phyloP scores from a whole-genome alignment of 2,113 vertebrate genomes.

The Rhegmatorhina hoffmannsi region DNA sequence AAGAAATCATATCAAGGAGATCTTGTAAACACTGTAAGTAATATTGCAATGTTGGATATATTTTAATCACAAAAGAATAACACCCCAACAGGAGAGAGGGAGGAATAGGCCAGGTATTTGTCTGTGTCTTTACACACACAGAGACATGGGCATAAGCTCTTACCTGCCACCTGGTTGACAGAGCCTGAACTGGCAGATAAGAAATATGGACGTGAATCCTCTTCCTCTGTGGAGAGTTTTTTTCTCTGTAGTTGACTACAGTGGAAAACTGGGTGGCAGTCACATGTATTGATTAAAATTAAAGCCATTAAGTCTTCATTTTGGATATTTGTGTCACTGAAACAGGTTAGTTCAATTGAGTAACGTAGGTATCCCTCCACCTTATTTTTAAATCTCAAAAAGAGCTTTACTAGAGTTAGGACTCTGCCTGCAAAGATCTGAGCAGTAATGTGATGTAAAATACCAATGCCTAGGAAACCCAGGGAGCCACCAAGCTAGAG shows the following conservation, averaged over 20 bases:
- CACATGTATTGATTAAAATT: not conserved
- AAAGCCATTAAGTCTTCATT: not conserved
- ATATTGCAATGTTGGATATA: not conserved
- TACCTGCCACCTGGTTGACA: not conserved
- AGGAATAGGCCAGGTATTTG: not conserved
- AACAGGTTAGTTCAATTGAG: not conserved
- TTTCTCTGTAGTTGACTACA: not conserved
- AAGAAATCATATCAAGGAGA: not conserved
- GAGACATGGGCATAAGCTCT: not conserved
- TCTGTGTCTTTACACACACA: not conserved
- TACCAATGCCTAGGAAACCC: not conserved
- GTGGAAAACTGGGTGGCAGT: not conserved
- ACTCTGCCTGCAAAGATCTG: not conserved
- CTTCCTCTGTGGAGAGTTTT: not conserved
- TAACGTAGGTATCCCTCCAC: not conserved
- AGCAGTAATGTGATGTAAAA: not conserved
- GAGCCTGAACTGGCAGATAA: not conserved
- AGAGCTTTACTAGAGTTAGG: not conserved
- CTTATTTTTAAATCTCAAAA: not conserved
- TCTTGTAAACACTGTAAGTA: not conserved
- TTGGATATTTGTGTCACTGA: not conserved
- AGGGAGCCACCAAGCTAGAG: not conserved
- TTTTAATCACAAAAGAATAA: not conserved
- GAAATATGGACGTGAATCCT: not conserved
- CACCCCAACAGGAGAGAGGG: not conserved